Conservation (phyloP, 35 echinoderm and acorn worm genomes). For the Lytechinus variegatus region DNA sequence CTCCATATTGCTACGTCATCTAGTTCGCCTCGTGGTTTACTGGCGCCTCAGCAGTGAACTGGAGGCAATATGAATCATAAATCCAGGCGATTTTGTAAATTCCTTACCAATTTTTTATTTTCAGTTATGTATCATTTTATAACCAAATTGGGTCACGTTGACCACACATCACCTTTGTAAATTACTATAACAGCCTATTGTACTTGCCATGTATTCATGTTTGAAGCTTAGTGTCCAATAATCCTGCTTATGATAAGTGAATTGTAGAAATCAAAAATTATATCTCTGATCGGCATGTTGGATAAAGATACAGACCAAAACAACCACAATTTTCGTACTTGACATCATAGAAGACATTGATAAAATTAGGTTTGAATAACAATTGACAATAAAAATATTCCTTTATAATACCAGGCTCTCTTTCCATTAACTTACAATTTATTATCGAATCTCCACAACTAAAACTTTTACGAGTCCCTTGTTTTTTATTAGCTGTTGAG, state of each 20-base stretch:
- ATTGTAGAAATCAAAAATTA: not conserved
- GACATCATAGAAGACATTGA: not conserved
- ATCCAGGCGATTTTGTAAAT: not conserved
- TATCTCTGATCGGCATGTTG: not conserved
- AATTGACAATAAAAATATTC: not conserved
- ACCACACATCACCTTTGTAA: not conserved
- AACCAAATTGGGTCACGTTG: not conserved
- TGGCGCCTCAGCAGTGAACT: slow-evolving; percentile 28
- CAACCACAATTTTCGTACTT: not conserved
- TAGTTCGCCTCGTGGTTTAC: not conserved
- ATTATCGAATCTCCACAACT: too few relatives aligned
- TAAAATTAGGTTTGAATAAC: not conserved
- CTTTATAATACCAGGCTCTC: not conserved
- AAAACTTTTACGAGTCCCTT: too few relatives aligned
- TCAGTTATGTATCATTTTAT: not conserved
- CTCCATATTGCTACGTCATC: not conserved
- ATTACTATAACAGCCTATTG: not conserved
- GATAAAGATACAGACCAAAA: not conserved
- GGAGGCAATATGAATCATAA: not conserved
- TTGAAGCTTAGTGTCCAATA: not conserved
- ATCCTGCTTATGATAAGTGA: not conserved
- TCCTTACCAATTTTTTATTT: not conserved
- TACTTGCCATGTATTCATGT: not conserved
- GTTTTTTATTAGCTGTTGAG: too few relatives aligned
- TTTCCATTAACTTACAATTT: too few relatives aligned